These are phyloP conservation scores for Xanthorhoe designata DNA, from an alignment of 2,888 invertebrate genomes.

Conservation along the genomic window DNA sequence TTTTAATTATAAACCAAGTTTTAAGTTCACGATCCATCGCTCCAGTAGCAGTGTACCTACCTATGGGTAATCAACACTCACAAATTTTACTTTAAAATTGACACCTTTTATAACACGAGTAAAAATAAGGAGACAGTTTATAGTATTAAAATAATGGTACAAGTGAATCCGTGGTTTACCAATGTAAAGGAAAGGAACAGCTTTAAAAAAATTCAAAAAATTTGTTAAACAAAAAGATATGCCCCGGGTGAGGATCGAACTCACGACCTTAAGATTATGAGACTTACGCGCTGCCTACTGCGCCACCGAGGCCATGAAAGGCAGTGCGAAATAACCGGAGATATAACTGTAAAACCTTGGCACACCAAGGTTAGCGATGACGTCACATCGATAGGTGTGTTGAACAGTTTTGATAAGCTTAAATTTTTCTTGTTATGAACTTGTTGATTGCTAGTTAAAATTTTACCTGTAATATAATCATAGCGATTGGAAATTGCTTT, in stretches of 20 bases:
- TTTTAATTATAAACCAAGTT: too few species aligned
- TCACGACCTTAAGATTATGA: constrained; percentile 97
- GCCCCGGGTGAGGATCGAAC: constrained; percentile 97
- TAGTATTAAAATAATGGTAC: too few species aligned
- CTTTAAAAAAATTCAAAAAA: neutral
- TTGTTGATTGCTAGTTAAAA: neutral
- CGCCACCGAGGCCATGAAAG: constrained; percentile 53
- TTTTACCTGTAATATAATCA: too few species aligned
- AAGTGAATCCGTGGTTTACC: too few species aligned
- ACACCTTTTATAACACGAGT: too few species aligned
- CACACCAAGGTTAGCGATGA: constrained; percentile 23
- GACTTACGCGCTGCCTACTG: constrained; percentile 91
- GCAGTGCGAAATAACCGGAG: neutral
- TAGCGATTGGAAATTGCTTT: too few species aligned
- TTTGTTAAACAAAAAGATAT: constrained; percentile 88
- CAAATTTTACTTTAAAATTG: too few species aligned
- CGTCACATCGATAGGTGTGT: constrained; percentile 15
- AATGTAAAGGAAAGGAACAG: neutral
- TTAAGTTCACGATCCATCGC: too few species aligned
- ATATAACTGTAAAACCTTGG: neutral
- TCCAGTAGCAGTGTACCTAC: too few species aligned
- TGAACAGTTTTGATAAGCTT: constrained; percentile 13
- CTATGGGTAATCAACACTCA: too few species aligned
- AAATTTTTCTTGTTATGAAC: neutral
- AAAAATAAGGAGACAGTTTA: too few species aligned